Base-by-base conservation (phyloP, 1,140 invertebrate genomes). In the Sarcophaga peregrina region DNA sequence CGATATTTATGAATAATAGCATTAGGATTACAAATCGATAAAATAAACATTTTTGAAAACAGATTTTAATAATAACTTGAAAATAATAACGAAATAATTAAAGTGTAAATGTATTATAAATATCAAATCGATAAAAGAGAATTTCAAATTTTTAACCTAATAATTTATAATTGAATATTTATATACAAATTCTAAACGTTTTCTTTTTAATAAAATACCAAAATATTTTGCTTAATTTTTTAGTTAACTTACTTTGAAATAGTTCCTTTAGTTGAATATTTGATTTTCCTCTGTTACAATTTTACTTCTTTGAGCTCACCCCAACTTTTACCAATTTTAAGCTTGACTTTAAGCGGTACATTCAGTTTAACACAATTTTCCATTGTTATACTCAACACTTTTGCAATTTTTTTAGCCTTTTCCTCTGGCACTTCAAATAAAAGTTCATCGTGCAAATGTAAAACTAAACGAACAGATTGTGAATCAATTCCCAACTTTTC, bases 401-500 rank as follows among this genome's bases (percentile, higher is more conserved):
- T 88, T 1, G 93, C 93, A 17, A 96, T 94, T 84, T 91, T 86
- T 9, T 91, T 87, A 20, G 96, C 89, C 89, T 95, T 92, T 13
- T 91, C 87, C 84, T 91, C 85, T 17, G 92, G 91, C 83, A 98
- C 96, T 93, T 99, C 98, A 87, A 96, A 99, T 45, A 99, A 94
- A 0, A 99, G 92, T 93, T 99, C 98, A 92, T 99, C 98, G 88
- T 99, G 98, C 84, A 99, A 91, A 89, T 99, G 97, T 54, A 99
- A 91, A 5, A 99, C 93, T 20, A 98, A 92, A 83, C 88, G 89
- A 84, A 86, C 90, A 75, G 84, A 74, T 6, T 84, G 84, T 83
- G 76, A 83, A 11, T 84, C 85, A 54, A 90, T 91, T 37, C 86
- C 91, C 82, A 86, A 88, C 52, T 84, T 90, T 83, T 83, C 85